phyloP scores from a whole-genome alignment of 2,888 invertebrate genomes.

The Lasiommata megera region DNA sequence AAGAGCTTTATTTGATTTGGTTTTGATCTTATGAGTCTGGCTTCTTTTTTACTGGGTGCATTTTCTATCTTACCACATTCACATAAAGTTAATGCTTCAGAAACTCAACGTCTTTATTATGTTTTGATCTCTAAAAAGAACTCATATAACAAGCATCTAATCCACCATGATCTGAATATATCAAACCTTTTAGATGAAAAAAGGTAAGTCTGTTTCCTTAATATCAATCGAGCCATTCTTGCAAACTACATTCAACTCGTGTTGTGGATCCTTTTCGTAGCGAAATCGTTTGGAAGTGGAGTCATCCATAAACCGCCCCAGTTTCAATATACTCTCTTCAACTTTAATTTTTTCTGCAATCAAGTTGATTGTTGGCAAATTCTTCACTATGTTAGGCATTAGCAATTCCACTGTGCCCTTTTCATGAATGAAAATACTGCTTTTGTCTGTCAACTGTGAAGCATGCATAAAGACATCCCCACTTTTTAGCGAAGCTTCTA shows the following conservation, averaged over 20 bases:
- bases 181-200: constrained; percentile 46
- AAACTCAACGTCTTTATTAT: no score
- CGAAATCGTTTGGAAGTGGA: constrained; percentile 71
- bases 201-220: constrained; percentile 66
- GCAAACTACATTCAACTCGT: constrained; percentile 75
- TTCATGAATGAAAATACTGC: constrained; percentile 77
- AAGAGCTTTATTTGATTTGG: no score
- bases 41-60: no score
- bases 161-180: background rate
- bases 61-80: no score
- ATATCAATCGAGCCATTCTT: constrained; percentile 76
- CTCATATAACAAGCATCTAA: background rate
- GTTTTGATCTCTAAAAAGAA: background rate
- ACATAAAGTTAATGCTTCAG: no score
- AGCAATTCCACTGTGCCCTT: constrained; percentile 73
- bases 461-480: constrained; percentile 74
- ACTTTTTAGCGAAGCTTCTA: constrained; percentile 72
- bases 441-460: constrained; percentile 65
- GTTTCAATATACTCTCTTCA: constrained; percentile 67
- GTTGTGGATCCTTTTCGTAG: constrained; percentile 64
- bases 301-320: constrained; percentile 74
- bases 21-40: no score
- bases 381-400: constrained; percentile 64
- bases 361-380: constrained; percentile 71
- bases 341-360: constrained; percentile 75